These are phyloP conservation scores for Toxonevra muliebris DNA, from an alignment of 2,888 invertebrate genomes.

Conservation along the genomic window DNA sequence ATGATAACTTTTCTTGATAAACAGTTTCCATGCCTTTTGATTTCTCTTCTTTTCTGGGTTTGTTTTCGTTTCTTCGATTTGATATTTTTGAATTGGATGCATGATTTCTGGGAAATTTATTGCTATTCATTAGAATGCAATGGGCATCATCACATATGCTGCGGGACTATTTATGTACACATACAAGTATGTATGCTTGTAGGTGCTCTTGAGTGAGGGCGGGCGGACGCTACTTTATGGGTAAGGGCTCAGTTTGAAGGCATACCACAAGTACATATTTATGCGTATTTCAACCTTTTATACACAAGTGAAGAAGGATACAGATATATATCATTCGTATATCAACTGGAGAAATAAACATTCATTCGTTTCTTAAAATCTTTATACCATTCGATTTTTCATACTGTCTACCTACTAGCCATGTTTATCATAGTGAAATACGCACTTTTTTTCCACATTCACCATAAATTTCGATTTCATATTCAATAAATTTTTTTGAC, in stretches of 20 bases:
- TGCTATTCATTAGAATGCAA: slow-evolving; percentile 58
- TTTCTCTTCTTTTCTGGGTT: not conserved
- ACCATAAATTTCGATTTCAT: too few species aligned
- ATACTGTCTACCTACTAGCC: too few species aligned
- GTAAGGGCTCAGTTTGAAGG: not conserved
- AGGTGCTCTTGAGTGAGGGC: not conserved
- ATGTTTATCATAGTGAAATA: too few species aligned
- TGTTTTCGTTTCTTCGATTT: not conserved
- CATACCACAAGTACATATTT: slow-evolving; percentile 16
- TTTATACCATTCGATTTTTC: too few species aligned
- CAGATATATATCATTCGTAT: too few species aligned
- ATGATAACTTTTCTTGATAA: slow-evolving; percentile 51
- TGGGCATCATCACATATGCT: slow-evolving; percentile 27
- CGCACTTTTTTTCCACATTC: too few species aligned
- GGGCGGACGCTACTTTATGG: too few species aligned
- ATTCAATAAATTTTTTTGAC: too few species aligned
- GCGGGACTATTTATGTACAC: slow-evolving; percentile 18
- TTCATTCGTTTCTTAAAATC: too few species aligned
- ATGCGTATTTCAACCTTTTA: slow-evolving; percentile 17
- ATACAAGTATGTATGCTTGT: not conserved
- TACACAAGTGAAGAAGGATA: too few species aligned
- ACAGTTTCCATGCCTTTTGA: slow-evolving; percentile 8
- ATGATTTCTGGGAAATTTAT: slow-evolving; percentile 52
- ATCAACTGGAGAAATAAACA: too few species aligned
- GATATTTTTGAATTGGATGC: slow-evolving; percentile 38